phyloP scores from a whole-genome alignment of 2,888 invertebrate genomes.

The Microctonus aethiopoides region DNA sequence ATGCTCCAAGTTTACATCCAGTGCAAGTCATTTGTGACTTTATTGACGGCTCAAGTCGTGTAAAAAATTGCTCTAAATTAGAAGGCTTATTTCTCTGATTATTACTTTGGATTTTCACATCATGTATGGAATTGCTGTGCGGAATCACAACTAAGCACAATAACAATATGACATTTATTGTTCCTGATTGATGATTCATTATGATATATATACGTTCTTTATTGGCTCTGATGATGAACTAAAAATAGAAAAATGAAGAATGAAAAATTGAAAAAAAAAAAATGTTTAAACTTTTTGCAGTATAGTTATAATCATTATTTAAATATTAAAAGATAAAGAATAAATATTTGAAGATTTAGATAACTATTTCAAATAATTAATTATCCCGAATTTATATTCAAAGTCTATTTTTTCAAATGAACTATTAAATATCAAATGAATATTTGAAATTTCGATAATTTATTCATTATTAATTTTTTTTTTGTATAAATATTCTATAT shows the following conservation, averaged over 20 bases:
- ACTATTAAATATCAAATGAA: too few relatives aligned
- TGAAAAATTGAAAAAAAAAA: neutral
- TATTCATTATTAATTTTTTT: too few relatives aligned
- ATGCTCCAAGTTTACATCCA: slow-evolving; percentile 87
- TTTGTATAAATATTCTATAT: too few relatives aligned
- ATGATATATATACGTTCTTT: slow-evolving; percentile 57
- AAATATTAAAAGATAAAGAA: too few relatives aligned
- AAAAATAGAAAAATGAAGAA: slow-evolving; percentile 39
- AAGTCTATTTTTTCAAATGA: too few relatives aligned
- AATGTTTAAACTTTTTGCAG: too few relatives aligned
- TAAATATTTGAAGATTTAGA: too few relatives aligned
- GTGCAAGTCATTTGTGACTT: slow-evolving; percentile 92
- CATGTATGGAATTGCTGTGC: slow-evolving; percentile 47
- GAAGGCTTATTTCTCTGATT: slow-evolving; percentile 76
- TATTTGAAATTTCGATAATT: too few relatives aligned
- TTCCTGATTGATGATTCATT: slow-evolving; percentile 55
- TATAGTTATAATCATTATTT: too few relatives aligned
- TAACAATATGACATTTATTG: slow-evolving; percentile 44
- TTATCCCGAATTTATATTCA: too few relatives aligned
- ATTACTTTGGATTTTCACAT: slow-evolving; percentile 51
- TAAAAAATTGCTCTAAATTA: slow-evolving; percentile 85
- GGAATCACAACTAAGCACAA: slow-evolving; percentile 46
- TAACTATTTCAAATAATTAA: too few relatives aligned
- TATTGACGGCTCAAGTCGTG: slow-evolving; percentile 90
- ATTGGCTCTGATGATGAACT: slow-evolving; percentile 47